Conservation (phyloP, 2,113 vertebrate genomes). For the Mellivora capensis region DNA sequence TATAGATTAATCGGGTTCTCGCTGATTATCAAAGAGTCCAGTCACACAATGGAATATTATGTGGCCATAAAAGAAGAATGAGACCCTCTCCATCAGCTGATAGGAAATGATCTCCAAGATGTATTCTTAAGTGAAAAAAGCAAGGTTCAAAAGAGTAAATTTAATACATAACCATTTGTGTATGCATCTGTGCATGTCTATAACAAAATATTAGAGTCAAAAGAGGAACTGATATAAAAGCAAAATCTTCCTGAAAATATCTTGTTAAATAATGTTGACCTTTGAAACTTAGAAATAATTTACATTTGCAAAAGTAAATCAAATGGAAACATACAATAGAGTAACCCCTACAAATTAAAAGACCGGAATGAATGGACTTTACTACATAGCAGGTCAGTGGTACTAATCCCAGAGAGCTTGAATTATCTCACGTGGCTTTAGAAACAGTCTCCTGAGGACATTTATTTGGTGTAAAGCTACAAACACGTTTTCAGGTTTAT, state of each 20-base stretch:
- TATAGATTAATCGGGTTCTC: neutral
- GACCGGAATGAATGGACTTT: neutral
- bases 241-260: neutral
- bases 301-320: neutral
- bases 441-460: neutral
- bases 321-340: neutral
- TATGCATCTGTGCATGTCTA: neutral
- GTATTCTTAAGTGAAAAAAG: neutral
- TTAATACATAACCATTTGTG: neutral
- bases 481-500: constrained; percentile 8
- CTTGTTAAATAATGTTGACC: neutral
- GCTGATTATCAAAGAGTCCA: neutral
- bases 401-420: neutral
- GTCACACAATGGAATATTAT: neutral
- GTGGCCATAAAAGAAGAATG: neutral
- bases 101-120: neutral
- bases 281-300: neutral
- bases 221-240: neutral
- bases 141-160: neutral
- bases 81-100: neutral
- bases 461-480: neutral
- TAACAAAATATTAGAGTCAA: neutral
- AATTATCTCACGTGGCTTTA: neutral
- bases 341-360: neutral
- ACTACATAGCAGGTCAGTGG: neutral